phyloP scores from a whole-genome alignment of 2,113 vertebrate genomes.

The Lophochroa leadbeateri region DNA sequence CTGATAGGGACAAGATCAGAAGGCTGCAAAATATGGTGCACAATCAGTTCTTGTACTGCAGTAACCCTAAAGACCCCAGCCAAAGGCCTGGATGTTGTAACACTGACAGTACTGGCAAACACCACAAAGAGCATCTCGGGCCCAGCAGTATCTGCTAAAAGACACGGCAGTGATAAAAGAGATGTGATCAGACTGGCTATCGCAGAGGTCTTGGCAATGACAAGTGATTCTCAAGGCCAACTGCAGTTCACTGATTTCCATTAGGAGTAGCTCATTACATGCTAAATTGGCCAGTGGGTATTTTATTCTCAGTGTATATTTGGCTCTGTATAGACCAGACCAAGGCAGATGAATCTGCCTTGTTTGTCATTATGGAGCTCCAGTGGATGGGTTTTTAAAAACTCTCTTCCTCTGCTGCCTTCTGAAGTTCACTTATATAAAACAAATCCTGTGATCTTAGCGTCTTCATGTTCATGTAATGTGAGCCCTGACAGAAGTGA shows the following conservation, averaged over 20 bases:
- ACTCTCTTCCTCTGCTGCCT: background rate
- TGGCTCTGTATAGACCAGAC: background rate
- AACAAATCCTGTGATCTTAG: slow-evolving; percentile 1
- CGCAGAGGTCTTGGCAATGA: background rate
- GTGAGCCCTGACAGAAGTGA: background rate
- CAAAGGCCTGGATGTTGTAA: background rate
- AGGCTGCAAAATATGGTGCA: background rate
- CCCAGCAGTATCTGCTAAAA: background rate
- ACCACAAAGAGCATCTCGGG: background rate
- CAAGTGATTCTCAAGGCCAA: slow-evolving; percentile 26
- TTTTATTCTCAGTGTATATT: slow-evolving; percentile 1
- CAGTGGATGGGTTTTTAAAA: background rate
- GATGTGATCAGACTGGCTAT: background rate
- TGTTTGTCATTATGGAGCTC: background rate
- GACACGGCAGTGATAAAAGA: slow-evolving; percentile 1
- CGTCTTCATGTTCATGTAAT: background rate
- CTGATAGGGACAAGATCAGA: background rate
- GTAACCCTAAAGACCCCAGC: background rate
- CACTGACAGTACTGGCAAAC: background rate
- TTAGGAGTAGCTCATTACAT: slow-evolving; percentile 24
- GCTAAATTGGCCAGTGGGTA: background rate
- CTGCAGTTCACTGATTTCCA: slow-evolving; percentile 4
- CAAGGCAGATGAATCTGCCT: background rate
- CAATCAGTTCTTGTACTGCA: background rate
- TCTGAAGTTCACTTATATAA: background rate